Base-by-base conservation (phyloP, 2,797 vertebrate species). In the Rhabdophis nuchalis region DNA sequence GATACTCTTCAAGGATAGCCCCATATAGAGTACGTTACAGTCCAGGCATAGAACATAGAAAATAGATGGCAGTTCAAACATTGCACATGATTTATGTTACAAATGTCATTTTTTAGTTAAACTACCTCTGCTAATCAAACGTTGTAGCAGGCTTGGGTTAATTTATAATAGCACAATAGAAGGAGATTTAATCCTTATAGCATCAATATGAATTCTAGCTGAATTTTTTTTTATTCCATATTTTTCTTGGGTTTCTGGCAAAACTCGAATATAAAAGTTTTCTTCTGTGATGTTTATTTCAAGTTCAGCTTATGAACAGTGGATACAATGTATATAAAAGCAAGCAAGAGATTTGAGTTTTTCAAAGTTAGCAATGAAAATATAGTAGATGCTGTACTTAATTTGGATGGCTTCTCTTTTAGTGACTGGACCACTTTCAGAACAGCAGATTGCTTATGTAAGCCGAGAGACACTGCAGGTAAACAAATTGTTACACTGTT, bases 381-480 rank as follows among this genome's bases (percentile, higher is more conserved):
- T 58, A 27, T 14, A 87, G 0, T 56, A 20, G 93, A 46, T 90
- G 85, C 92, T 60, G 12, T 50, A 86, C 29, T 88, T 87, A 20
- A 93, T 36, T 50, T 88, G 9, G 3, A 52, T 12, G 14, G n/a
- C 32, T 93, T 90, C 91, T 94, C 61, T 96, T 97, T 58, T 94
- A 99, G 99, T 99, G 94, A 99, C 99, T 1, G 99, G 99, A 95
- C 98, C 99, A 93, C 97, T 99, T 91, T 98, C 98, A 94, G 99
- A 99, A 97, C 98, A 98, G 56, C 99, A 99, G 97, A 99, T 99
- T 96, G 99, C 99, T 29, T 99, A 99, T 96, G 98, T 99, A 97
- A 99, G 98, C 95, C 98, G 99, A 97, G 99, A 99, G 98, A 99
- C 99, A 95, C 97, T 99, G 94, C 99, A 99, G 99, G 99, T 99